phyloP scores from a whole-genome alignment of 2,113 vertebrate genomes.

The Xenopus borealis region DNA sequence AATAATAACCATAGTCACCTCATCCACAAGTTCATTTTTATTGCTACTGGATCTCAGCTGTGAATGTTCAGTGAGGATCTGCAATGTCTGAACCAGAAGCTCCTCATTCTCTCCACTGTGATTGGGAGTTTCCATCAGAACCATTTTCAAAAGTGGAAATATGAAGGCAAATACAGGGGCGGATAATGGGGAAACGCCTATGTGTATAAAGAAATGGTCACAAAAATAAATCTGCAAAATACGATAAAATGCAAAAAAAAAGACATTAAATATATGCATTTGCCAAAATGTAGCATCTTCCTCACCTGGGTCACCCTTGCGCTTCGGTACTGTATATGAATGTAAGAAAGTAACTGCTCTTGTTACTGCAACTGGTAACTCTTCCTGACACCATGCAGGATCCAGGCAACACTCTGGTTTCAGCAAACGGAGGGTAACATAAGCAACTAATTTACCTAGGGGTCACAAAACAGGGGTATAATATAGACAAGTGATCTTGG shows the following conservation, averaged over 20 bases:
- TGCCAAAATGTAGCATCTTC: background rate
- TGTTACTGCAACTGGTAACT: constrained; percentile 75
- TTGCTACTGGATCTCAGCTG: constrained; percentile 70
- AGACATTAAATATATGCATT: background rate
- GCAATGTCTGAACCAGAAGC: constrained; percentile 76
- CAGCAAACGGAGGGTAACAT: constrained; percentile 87
- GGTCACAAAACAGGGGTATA: constrained; percentile 14
- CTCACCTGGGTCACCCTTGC: constrained; percentile 71
- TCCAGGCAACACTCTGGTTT: constrained; percentile 89
- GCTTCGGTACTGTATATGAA: constrained; percentile 72
- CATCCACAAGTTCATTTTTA: constrained; percentile 69
- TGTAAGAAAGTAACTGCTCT: constrained; percentile 80
- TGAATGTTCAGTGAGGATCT: constrained; percentile 78
- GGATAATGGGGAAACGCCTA: constrained; percentile 64
- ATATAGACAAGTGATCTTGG: background rate
- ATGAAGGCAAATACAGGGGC: constrained; percentile 81
- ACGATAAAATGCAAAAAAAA: background rate
- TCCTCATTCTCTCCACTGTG: constrained; percentile 76
- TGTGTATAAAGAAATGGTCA: background rate
- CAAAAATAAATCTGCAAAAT: background rate
- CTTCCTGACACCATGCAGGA: constrained; percentile 86
- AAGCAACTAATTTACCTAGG: constrained; percentile 81
- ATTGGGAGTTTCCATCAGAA: constrained; percentile 75
- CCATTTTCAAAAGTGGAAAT: constrained; percentile 87
- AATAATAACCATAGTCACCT: constrained; percentile 62